Evolutionary conservation across 2,888 invertebrate species (phyloP).

Genomic region (Isoperla grammatica): DNA sequence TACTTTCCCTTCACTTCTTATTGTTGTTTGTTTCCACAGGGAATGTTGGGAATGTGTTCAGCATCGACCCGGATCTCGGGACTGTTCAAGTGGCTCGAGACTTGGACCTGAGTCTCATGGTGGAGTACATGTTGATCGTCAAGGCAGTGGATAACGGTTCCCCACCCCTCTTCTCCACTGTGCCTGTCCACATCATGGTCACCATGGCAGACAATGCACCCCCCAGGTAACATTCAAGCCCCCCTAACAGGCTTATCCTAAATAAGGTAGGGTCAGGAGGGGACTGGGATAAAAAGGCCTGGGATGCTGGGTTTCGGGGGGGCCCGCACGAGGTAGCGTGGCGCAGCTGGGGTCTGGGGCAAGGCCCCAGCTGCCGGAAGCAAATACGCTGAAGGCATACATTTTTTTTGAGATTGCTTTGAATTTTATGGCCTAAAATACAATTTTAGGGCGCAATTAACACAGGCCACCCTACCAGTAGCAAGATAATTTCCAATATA

Average conservation of each 20-base stretch:
- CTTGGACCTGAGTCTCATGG: constrained; percentile 59
- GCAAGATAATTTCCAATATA: too few relatives aligned
- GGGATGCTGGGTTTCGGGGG: too few relatives aligned
- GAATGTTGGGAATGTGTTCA: constrained; percentile 83
- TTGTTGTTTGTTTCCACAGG: constrained; percentile 43
- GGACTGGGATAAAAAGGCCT: too few relatives aligned
- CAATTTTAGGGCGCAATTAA: too few relatives aligned
- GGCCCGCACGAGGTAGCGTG: too few relatives aligned
- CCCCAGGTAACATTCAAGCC: constrained; percentile 62
- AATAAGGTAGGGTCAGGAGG: not conserved
- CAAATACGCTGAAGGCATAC: too few relatives aligned
- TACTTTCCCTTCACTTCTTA: too few relatives aligned
- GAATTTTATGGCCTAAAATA: not conserved
- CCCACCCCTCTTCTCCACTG: constrained; percentile 64
- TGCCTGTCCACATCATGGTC: constrained; percentile 80
- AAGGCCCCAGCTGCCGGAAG: too few relatives aligned
- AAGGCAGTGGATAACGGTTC: constrained; percentile 78
- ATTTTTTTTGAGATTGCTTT: not conserved
- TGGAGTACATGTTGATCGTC: constrained; percentile 79
- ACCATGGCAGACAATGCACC: constrained; percentile 86
- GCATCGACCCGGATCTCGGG: constrained; percentile 73
- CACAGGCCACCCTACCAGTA: too few relatives aligned
- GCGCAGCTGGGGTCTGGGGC: too few relatives aligned
- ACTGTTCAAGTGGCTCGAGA: constrained; percentile 62
- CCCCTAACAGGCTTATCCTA: not conserved